Conservation (phyloP, 1,140 invertebrate genomes). For the Diabrotica virgifera region DNA sequence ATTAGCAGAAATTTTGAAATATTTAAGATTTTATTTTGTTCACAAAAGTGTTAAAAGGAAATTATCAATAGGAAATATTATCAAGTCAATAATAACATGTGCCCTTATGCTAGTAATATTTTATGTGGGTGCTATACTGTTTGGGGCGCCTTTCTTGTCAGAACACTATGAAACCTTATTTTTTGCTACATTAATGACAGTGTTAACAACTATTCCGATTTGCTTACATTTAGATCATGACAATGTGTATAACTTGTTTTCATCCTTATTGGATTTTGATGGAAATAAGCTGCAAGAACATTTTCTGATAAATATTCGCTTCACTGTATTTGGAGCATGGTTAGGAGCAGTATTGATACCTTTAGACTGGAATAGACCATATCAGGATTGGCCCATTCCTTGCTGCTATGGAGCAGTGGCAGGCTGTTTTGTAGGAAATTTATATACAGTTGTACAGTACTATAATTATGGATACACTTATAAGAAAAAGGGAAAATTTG, state of each 20-base stretch:
- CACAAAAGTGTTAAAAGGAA: conserved; percentile 21
- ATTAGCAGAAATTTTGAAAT: conserved; percentile 37
- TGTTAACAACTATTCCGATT: conserved; percentile 65
- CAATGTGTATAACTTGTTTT: conserved; percentile 51
- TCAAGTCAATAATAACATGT: conserved; percentile 45
- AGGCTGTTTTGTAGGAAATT: conserved; percentile 53
- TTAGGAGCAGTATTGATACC: conserved; percentile 83
- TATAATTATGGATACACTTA: neutral
- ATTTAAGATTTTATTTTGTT: conserved; percentile 18
- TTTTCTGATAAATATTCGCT: conserved; percentile 57
- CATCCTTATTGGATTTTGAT: conserved; percentile 52
- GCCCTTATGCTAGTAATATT: conserved; percentile 49
- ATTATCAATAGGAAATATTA: conserved; percentile 38
- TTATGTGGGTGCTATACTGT: conserved; percentile 66
- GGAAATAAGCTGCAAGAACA: conserved; percentile 53
- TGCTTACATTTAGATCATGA: conserved; percentile 61
- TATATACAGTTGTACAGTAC: conserved; percentile 6
- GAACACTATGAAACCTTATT: conserved; percentile 69
- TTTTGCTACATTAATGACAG: conserved; percentile 63
- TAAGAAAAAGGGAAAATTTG: neutral
- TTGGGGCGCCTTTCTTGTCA: conserved; percentile 67
- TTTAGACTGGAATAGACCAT: conserved; percentile 88
- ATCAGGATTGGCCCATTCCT: conserved; percentile 82
- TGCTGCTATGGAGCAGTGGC: conserved; percentile 67
- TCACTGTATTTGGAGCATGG: conserved; percentile 80